Evolutionary conservation across 2,797 vertebrate species (phyloP), one percentile per base, ranked within the genome.

Genomic region (Periparus ater): DNA sequence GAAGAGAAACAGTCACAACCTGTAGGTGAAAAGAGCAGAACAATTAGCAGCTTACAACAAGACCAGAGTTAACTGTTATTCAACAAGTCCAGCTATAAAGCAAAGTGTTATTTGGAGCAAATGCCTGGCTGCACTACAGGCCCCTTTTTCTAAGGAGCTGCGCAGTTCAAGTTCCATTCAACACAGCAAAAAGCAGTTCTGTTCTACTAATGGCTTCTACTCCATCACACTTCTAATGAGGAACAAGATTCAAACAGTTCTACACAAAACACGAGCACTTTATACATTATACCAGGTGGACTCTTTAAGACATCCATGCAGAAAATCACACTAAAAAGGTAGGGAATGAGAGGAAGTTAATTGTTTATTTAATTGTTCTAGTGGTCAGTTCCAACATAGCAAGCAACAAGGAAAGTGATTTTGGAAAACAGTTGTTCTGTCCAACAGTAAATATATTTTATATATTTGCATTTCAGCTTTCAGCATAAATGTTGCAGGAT

Each of bases 1-100:
- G 97, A 82, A 97, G 98, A 98, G 98, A 98, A 99, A 98, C 97
- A 96, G 98, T 97, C 96, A 97, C 96, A 92, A 98, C 98, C 99
- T 99, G 98, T 6, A 91, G 73, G 48, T 27, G 38, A 96, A 94
- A 38, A 89, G 62, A 91, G 70, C 91, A 89, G 84, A 65, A 85
- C n/a, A 62, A 75, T 95, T 83, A 96, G 60, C 72, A 95, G 75
- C 38, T 93, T 88, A 77, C 62, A 85, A 82, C 40, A 83, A 63
- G 63, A 55, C 58, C 83, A 63, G 66, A 73, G 88, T 60, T 75
- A 84, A 66, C 62, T 71, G 45, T 70, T 65, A 74, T 84, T 91
- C 73, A 89, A 47, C 42, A 84, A 26, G 32, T 63, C 30, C 30
- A 87, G 65, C 79, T 53, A 70, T 42, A 87, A 87, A 84, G 77